Conservation (phyloP, 2,888 invertebrate species). For the Plagodis pulveraria region DNA sequence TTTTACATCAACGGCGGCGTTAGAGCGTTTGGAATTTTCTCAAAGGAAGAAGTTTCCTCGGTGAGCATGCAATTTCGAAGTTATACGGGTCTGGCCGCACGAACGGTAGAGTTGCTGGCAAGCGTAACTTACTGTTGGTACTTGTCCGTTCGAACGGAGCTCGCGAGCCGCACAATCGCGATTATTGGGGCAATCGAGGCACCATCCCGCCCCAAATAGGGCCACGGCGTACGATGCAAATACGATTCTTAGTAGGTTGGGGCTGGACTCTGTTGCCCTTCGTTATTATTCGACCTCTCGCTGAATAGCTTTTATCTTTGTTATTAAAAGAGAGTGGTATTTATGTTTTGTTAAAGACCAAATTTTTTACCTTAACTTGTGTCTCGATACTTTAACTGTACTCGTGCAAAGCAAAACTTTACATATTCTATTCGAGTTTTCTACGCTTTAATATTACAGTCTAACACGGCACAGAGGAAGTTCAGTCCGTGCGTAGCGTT, state of each 20-base stretch:
- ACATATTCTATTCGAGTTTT: neutral
- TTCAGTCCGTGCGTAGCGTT: constrained; percentile 32
- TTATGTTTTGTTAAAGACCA: constrained; percentile 60
- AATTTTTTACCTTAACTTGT: neutral
- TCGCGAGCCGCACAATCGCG: constrained; percentile 65
- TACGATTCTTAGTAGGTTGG: constrained; percentile 75
- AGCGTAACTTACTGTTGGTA: constrained; percentile 30
- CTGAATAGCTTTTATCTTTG: constrained; percentile 81
- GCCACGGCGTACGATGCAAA: constrained; percentile 76
- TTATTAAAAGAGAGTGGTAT: constrained; percentile 82
- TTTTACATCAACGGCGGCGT: constrained; percentile 65
- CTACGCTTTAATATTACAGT: neutral
- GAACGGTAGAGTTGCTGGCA: constrained; percentile 40
- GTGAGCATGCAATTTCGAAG: constrained; percentile 73
- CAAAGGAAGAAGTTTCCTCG: constrained; percentile 76
- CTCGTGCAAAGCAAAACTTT: too few species aligned
- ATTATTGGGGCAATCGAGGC: constrained; percentile 78
- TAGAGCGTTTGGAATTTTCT: constrained; percentile 71
- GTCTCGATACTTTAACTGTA: neutral
- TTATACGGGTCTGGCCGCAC: constrained; percentile 59
- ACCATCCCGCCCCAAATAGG: constrained; percentile 51
- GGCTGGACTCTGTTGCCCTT: constrained; percentile 79
- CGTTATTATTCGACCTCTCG: constrained; percentile 83
- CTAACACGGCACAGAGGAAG: neutral
- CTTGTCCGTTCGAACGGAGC: constrained; percentile 35